Conservation (phyloP, 2,888 invertebrate species). For the Exocentrus adspersus region DNA sequence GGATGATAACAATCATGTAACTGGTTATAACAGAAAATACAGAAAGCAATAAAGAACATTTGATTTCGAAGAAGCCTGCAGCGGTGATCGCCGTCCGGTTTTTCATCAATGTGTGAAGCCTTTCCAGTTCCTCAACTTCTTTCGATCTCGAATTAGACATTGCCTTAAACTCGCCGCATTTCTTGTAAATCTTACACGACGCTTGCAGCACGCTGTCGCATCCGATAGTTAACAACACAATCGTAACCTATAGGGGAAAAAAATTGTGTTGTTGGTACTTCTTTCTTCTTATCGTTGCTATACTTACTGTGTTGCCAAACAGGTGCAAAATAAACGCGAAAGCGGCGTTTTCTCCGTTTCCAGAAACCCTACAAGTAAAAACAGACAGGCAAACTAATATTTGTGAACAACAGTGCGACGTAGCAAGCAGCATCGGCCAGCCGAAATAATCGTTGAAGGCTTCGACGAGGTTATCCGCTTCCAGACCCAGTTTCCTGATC, state of each 20-base stretch:
- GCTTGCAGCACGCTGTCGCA: not conserved
- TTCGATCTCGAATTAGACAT: not conserved
- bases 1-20: not conserved
- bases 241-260: not conserved
- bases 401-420: not conserved
- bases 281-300: too few species aligned
- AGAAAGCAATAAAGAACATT: not conserved
- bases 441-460: conserved; percentile 3
- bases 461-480: not conserved
- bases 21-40: not conserved
- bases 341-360: not conserved
- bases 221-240: not conserved
- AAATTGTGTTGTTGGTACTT: too few species aligned
- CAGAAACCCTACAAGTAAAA: not conserved
- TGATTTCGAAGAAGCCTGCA: not conserved
- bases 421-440: not conserved
- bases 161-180: not conserved
- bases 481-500: not conserved
- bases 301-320: too few species aligned
- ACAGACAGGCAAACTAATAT: not conserved
- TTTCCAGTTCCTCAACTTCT: not conserved
- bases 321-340: not conserved
- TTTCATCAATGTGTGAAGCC: not conserved
- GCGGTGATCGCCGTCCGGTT: not conserved
- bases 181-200: not conserved